Base-by-base conservation (phyloP, 2,888 invertebrate genomes). In the Acleris laterana region DNA sequence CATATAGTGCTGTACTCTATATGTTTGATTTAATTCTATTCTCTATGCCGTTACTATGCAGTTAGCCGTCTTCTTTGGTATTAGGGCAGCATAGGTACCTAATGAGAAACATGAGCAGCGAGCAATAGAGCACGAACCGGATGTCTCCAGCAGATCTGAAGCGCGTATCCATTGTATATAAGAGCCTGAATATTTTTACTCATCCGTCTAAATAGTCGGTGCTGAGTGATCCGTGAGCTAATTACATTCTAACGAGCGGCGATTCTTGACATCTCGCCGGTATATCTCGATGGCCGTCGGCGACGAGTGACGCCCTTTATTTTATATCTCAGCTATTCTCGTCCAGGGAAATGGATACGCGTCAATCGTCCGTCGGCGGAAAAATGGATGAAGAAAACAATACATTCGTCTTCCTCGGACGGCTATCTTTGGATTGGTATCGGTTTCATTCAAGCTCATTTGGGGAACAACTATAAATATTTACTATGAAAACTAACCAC, bases 211-310 rank as follows among this genome's bases (percentile, higher is more conserved):
- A 89, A 90, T 86, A 88, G 87, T 83, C 77, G 67, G 79, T 78
- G 92, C 63, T 85, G 92, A 93, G 82, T 86, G 92, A 93, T 89
- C 84, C 80, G 76, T 84, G 86, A 80, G 89, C 90, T 93, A 92
- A 93, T 93, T 92, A 90, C 88, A 84, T 84, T 81, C 91, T 92
- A 93, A 93, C 89, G 92, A 92, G 82, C 88, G 81, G 83, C 78
- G 82, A 90, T 90, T 86, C 81, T 85, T 88, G 84, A 83, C 89
- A 88, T 89, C 84, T 83, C 79, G 74, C 72, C 75, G 75, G 79
- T 85, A 86, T 89, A 88, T 87, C 80, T 83, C 85, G 86, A 89
- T 87, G 89, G 82, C 74, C 81, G 82, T 73, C 78, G 70, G 71
- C 75, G 91, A 81, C 80, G 91, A 92, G 76, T 86, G 91, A 92